Evolutionary conservation across 2,888 invertebrate genomes (phyloP).

Genomic region (Troilus luridus): DNA sequence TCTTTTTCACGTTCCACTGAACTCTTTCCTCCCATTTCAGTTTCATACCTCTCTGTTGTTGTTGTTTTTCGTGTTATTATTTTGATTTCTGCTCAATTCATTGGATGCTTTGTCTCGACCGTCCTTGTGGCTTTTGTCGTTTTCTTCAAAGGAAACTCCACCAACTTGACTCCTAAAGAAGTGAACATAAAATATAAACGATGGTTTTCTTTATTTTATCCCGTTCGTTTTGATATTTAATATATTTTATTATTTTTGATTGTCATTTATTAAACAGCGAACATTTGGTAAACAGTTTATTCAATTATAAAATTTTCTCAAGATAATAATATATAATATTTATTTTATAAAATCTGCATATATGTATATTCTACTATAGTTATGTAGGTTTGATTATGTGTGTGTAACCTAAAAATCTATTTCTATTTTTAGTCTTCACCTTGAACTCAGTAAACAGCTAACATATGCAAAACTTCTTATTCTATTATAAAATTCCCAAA

Average conservation of each 20-base stretch:
- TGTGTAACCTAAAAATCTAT: too few species aligned
- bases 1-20: background rate
- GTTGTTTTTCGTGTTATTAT: too few species aligned
- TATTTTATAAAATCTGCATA: too few species aligned
- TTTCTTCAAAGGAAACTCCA: background rate
- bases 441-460: too few species aligned
- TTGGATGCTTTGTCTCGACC: background rate
- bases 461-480: too few species aligned
- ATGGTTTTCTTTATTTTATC: background rate
- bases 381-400: too few species aligned
- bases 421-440: too few species aligned
- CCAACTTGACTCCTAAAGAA: background rate
- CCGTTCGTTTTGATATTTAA: background rate
- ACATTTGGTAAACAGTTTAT: too few species aligned
- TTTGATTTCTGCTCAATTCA: background rate
- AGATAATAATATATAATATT: too few species aligned
- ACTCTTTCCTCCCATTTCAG: background rate
- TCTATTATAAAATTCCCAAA: too few species aligned
- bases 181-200: background rate
- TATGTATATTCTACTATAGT: too few species aligned
- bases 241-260: background rate
- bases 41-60: background rate
- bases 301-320: too few species aligned
- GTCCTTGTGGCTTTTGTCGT: background rate
- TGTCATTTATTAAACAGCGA: background rate